These are phyloP conservation scores for Dryoscopus gambensis DNA, from an alignment of 2,113 vertebrate genomes.

Conservation along the genomic window DNA sequence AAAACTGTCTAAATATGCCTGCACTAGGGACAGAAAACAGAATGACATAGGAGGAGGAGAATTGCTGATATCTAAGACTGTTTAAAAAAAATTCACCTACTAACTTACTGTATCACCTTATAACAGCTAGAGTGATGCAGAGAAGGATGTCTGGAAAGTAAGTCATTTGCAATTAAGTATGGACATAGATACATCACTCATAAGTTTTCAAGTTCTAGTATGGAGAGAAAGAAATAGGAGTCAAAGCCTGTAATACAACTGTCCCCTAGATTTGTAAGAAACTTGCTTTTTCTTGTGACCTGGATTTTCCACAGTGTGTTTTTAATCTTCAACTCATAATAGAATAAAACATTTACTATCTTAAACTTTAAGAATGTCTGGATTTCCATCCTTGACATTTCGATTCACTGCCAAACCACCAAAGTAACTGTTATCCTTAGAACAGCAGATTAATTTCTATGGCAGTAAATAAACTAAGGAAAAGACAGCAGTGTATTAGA, in stretches of 20 bases:
- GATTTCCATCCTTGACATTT: not conserved
- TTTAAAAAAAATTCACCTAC: not conserved
- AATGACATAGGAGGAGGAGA: not conserved
- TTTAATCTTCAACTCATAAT: not conserved
- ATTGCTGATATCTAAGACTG: not conserved
- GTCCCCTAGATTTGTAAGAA: not conserved
- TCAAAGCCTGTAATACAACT: not conserved
- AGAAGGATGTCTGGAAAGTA: not conserved
- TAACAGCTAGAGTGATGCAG: not conserved
- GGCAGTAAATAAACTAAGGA: not conserved
- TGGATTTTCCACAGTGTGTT: not conserved
- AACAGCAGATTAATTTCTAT: not conserved
- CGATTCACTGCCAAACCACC: not conserved
- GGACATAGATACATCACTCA: not conserved
- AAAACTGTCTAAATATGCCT: not conserved
- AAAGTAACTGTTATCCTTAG: not conserved
- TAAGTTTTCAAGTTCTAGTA: not conserved
- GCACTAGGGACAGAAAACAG: constrained; percentile 1
- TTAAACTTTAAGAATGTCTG: not conserved
- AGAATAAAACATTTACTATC: not conserved
- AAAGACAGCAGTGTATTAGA: not conserved
- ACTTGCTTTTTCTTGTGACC: not conserved
- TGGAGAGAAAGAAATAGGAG: not conserved
- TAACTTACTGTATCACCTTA: not conserved
- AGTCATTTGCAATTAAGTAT: not conserved